Evolutionary conservation across 2,797 vertebrate genomes (phyloP).

Genomic region (Anas capensis): DNA sequence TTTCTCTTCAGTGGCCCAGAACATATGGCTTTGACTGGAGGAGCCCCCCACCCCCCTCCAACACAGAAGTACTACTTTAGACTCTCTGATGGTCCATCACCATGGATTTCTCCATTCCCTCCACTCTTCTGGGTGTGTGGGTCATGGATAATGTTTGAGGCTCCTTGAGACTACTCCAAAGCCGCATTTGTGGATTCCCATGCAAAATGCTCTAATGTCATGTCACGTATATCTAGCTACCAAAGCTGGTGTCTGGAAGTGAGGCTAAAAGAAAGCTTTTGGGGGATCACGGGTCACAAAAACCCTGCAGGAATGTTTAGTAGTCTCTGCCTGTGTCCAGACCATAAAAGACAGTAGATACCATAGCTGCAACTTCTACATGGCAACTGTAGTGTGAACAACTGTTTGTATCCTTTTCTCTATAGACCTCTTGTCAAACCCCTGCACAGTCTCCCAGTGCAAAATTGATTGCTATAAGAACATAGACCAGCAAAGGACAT

Average conservation of each 20-base stretch:
- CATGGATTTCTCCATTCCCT: background rate
- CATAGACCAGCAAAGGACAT: background rate
- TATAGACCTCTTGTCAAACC: background rate
- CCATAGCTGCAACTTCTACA: background rate
- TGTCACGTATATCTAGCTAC: background rate
- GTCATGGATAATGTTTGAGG: background rate
- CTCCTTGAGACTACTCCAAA: background rate
- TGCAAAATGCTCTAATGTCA: background rate
- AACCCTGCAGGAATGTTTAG: background rate
- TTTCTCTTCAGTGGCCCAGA: background rate
- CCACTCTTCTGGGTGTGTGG: background rate
- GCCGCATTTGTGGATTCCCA: background rate
- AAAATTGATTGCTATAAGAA: background rate
- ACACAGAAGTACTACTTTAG: background rate
- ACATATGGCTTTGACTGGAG: background rate
- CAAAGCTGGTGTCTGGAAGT: background rate
- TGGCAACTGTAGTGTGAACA: background rate
- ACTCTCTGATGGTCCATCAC: background rate
- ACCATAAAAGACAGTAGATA: background rate
- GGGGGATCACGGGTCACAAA: background rate
- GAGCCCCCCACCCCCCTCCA: background rate
- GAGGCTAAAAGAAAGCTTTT: background rate
- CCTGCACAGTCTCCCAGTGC: background rate
- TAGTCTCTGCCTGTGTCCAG: background rate
- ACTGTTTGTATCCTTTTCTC: background rate